These are phyloP conservation scores for Lophotis ruficrista DNA, from an alignment of 2,113 vertebrate genomes.

Conservation along the genomic window DNA sequence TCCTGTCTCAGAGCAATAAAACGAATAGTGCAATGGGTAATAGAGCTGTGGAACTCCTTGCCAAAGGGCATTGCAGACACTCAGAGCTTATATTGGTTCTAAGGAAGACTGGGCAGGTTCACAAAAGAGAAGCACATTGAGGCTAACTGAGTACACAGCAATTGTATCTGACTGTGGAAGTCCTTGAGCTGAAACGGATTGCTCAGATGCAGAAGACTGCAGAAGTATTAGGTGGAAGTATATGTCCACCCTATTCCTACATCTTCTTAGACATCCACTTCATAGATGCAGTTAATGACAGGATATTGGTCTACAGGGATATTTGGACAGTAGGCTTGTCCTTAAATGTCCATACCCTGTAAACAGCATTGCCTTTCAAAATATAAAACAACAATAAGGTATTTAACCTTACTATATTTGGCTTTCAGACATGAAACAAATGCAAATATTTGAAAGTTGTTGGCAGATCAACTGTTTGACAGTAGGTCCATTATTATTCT, in stretches of 20 bases:
- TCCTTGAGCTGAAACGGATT: not conserved
- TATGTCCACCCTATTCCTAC: not conserved
- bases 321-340: not conserved
- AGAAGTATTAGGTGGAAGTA: fast-evolving
- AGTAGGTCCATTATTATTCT: not conserved
- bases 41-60: not conserved
- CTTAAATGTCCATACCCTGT: not conserved
- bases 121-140: not conserved
- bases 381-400: not conserved
- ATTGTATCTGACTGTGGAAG: not conserved
- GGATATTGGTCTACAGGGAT: not conserved
- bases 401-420: not conserved
- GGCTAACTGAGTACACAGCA: not conserved
- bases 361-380: not conserved
- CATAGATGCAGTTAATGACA: not conserved
- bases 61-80: not conserved
- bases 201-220: not conserved
- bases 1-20: not conserved
- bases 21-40: not conserved
- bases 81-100: not conserved
- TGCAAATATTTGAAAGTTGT: slow-evolving; percentile 23
- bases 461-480: not conserved
- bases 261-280: not conserved
- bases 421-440: slow-evolving; percentile 8
- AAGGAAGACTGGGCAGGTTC: not conserved